phyloP scores from a whole-genome alignment of 1,140 invertebrate species.

The Scaptomyza hsui region DNA sequence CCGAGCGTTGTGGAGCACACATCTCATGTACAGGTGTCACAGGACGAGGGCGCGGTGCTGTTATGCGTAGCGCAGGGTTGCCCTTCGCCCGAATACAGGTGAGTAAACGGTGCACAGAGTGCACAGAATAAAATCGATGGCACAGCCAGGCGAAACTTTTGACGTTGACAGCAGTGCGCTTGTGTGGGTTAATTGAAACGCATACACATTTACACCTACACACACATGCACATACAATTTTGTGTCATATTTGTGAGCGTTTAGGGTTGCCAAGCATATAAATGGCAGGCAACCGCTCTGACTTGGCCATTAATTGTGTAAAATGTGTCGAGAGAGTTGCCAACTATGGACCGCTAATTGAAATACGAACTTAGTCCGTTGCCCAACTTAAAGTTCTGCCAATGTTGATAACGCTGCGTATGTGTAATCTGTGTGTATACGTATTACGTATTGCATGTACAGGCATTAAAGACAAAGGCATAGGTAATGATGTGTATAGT shows the following conservation, averaged over 20 bases:
- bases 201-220: slow-evolving; percentile 47
- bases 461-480: slow-evolving; percentile 57
- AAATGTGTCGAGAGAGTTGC: slow-evolving; percentile 58
- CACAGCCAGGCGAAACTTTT: slow-evolving; percentile 63
- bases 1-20: slow-evolving; percentile 89
- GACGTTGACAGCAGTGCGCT: slow-evolving; percentile 57
- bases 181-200: slow-evolving; percentile 71
- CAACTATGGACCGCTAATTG: slow-evolving; percentile 56
- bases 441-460: slow-evolving; percentile 17
- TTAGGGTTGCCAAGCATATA: slow-evolving; percentile 63
- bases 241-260: slow-evolving; percentile 41
- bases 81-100: slow-evolving; percentile 90
- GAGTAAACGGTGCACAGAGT: slow-evolving; percentile 21
- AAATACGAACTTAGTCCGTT: slow-evolving; percentile 55
- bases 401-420: slow-evolving; percentile 32
- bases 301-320: slow-evolving; percentile 55
- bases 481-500: slow-evolving; percentile 66
- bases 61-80: slow-evolving; percentile 90
- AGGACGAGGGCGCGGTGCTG: slow-evolving; percentile 90
- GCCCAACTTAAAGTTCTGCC: slow-evolving; percentile 38
- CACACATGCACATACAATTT: not conserved
- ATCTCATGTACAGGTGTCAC: slow-evolving; percentile 87
- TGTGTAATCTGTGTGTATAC: slow-evolving; percentile 35
- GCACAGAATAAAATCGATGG: slow-evolving; percentile 58
- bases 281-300: slow-evolving; percentile 40